Base-by-base conservation (phyloP, 2,113 vertebrate genomes). In the Donacobius atricapilla region DNA sequence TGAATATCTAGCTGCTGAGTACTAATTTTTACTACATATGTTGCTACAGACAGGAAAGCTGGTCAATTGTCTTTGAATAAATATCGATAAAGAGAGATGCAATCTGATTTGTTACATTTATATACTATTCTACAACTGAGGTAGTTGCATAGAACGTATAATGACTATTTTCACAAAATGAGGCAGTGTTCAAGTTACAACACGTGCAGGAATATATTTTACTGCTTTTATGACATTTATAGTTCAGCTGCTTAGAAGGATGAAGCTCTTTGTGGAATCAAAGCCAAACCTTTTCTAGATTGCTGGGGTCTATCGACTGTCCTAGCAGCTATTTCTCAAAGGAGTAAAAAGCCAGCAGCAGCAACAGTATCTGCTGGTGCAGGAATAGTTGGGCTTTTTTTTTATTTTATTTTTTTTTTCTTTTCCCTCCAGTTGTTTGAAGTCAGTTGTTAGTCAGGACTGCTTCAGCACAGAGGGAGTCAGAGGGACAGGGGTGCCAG, bases 311-410 rank as follows among this genome's bases (percentile, higher is more conserved):
- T 71, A 56, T 68, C 0, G 0, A 42, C 68, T 81, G 17, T 42
- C 64, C 64, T 48, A 60, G 51, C 42, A 88, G 56, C 69, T 83
- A 4, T 56, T 92, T 70, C 82, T 92, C 75, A 73, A 51, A 88
- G 42, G 48, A 91, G 10, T 27, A 15, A 85, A 89, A 82, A 72
- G 18, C 20, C 65, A 93, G 51, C 25, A 89, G 72, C 44, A 93
- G 45, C 39, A 58, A 10, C 2, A 11, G 68, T 0, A 0, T 75
- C 79, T 92, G 50, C 53, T 89, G 37, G 37, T 66, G 54, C 35
- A 71, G 54, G 53, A 83, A 60, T 19, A 82, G 37, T 24, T 79
- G 23, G 18, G 24, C 10, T n/a, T 40, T 11, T 17, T 14, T n/a
- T n/a, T n/a, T n/a, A n/a, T n/a, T n/a, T n/a, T n/a, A n/a, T 42